Base-by-base conservation (phyloP, 2,888 invertebrate genomes). In the Hypercompe scribonia region DNA sequence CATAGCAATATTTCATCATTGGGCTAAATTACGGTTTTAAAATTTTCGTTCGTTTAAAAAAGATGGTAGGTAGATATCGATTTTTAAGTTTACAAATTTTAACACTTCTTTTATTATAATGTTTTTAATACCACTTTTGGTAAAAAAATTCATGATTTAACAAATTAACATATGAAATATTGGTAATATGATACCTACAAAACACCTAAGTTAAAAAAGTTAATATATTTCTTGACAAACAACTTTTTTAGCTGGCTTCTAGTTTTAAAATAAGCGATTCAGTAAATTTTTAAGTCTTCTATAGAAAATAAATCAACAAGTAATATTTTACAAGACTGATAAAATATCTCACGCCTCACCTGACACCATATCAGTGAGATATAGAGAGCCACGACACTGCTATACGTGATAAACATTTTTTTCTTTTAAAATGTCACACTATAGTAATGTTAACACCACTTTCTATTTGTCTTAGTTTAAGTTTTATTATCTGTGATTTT, bases 341-440 rank as follows among this genome's bases (percentile, higher is more conserved):
- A 73, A 71, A 70, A 72, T 71, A 79, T 79, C 84, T 76, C 54
- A 83, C 85, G 81, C 85, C 83, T 87, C 87, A 90, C 88, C 90
- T 90, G 90, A 86, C 87, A 82, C 34, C 73, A 71, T 90, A 90
- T 89, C 89, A 77, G 77, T 77, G 78, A 75, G 84, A 87, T 88
- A 88, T 74, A 54, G 50, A 54, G 50, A 54, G 77, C 72, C 68
- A 76, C 79, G 80, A 83, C 85, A 87, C 79, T 85, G 86, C 65
- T 82, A 79, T 86, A 88, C 72, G 68, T 74, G 84, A 84, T 86
- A 87, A 86, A 80, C 74, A 79, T 75, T 76, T 76, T 78, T 74
- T 69, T 72, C 36, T 73, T 61, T 36, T 46, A 66, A 61, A 73
- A 74, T 75, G 77, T 74, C 75, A 73, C 42, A 74, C 33, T 68